Conservation (phyloP, 1,140 invertebrate genomes). For the Caenorhabditis remanei region DNA sequence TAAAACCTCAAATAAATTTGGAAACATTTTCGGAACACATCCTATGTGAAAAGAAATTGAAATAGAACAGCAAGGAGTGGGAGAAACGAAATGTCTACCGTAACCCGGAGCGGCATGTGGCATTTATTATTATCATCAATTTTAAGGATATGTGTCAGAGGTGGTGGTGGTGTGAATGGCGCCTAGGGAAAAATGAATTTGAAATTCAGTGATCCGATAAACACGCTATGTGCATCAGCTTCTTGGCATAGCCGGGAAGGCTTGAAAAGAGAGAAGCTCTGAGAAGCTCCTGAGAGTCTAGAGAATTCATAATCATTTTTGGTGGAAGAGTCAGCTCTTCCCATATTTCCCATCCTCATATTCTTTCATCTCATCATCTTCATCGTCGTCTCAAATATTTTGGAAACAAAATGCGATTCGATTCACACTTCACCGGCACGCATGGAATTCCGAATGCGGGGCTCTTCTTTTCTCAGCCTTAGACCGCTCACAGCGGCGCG, state of each 20-base stretch:
- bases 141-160: slow-evolving; percentile 39
- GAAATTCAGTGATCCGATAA: slow-evolving; percentile 56
- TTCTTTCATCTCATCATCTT: slow-evolving; percentile 8
- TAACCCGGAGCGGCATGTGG: slow-evolving; percentile 23
- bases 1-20: neutral
- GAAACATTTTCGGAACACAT: neutral
- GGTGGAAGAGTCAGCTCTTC: slow-evolving; percentile 52
- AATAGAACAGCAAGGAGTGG: neutral
- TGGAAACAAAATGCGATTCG: slow-evolving; percentile 48
- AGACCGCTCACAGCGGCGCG: neutral
- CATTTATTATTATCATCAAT: slow-evolving; percentile 54
- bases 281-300: slow-evolving; percentile 45
- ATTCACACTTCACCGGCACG: slow-evolving; percentile 52
- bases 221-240: slow-evolving; percentile 48
- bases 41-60: neutral
- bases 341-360: slow-evolving; percentile 44
- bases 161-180: slow-evolving; percentile 15
- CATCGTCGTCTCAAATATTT: slow-evolving; percentile 37
- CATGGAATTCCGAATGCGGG: slow-evolving; percentile 33
- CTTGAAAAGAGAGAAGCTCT: slow-evolving; percentile 19
- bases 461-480: neutral
- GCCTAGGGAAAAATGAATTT: slow-evolving; percentile 30
- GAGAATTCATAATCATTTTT: slow-evolving; percentile 55
- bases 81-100: slow-evolving; percentile 8
- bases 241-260: neutral